Conservation (phyloP, 2,113 vertebrate species). For the Phyllopteryx taeniolatus region DNA sequence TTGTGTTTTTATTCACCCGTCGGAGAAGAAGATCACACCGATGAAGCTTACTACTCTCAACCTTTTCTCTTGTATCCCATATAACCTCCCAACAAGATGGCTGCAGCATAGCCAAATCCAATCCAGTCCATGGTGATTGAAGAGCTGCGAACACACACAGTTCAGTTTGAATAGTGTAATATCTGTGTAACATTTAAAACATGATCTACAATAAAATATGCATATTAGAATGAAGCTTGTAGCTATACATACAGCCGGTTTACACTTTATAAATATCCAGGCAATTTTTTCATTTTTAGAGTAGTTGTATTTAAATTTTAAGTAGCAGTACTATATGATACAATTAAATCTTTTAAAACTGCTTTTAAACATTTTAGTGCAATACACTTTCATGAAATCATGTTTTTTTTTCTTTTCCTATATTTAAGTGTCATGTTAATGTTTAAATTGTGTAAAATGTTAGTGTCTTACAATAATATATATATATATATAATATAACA, state of each 20-base stretch:
- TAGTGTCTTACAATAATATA: too few relatives aligned
- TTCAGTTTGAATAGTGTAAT: neutral
- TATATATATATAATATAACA: too few relatives aligned
- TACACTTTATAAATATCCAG: too few relatives aligned
- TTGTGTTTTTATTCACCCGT: neutral
- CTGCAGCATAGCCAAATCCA: conserved; percentile 84
- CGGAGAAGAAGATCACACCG: neutral
- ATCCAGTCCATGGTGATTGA: conserved; percentile 84
- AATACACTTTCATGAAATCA: too few relatives aligned
- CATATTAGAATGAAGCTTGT: neutral
- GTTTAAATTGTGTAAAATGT: neutral
- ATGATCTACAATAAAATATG: neutral
- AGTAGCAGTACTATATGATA: too few relatives aligned
- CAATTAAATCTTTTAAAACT: too few relatives aligned
- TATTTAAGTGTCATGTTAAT: too few relatives aligned
- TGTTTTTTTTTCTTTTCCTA: too few relatives aligned
- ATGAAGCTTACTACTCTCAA: conserved; percentile 36
- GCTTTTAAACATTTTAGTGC: too few relatives aligned
- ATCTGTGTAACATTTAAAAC: neutral
- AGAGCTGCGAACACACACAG: conserved; percentile 20
- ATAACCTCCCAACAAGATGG: conserved; percentile 81
- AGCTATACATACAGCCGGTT: neutral
- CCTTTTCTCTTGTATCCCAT: conserved; percentile 88
- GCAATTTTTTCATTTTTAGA: neutral
- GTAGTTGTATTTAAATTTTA: too few relatives aligned